Evolutionary conservation across 2,888 invertebrate species (phyloP).

Genomic region (Dicyrtomina minuta): DNA sequence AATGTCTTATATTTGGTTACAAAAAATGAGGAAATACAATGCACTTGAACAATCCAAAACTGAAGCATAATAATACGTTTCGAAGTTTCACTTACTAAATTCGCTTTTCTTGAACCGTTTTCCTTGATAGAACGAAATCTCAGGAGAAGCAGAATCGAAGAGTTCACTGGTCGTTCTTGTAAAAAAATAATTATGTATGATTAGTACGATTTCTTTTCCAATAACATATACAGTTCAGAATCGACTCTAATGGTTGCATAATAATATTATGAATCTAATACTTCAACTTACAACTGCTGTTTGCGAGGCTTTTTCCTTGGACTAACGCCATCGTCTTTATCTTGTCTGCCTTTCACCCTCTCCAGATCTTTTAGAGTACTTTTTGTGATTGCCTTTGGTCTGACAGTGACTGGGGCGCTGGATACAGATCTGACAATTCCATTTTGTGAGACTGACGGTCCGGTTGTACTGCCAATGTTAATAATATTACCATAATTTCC

Average conservation of each 20-base stretch:
- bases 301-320: conserved; percentile 91
- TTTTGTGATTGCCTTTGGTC: conserved; percentile 37
- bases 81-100: conserved; percentile 34
- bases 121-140: conserved; percentile 53
- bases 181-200: conserved; percentile 24
- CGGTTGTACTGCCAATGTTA: neutral
- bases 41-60: too few species aligned
- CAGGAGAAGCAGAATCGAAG: conserved; percentile 51
- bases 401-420: conserved; percentile 23
- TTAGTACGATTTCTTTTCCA: too few species aligned
- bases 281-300: conserved; percentile 72
- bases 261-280: too few species aligned
- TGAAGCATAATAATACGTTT: too few species aligned
- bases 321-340: conserved; percentile 61
- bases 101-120: conserved; percentile 50
- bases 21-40: too few species aligned
- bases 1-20: too few species aligned
- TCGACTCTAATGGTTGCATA: too few species aligned
- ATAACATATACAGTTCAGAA: too few species aligned
- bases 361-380: conserved; percentile 46
- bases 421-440: conserved; percentile 44
- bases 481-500: conserved; percentile 14
- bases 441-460: conserved; percentile 42
- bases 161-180: conserved; percentile 51
- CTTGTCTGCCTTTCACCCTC: conserved; percentile 43